These are phyloP conservation scores for Ashinkailepas kermadecensis DNA, from an alignment of 2,888 invertebrate species.

Conservation along the genomic window DNA sequence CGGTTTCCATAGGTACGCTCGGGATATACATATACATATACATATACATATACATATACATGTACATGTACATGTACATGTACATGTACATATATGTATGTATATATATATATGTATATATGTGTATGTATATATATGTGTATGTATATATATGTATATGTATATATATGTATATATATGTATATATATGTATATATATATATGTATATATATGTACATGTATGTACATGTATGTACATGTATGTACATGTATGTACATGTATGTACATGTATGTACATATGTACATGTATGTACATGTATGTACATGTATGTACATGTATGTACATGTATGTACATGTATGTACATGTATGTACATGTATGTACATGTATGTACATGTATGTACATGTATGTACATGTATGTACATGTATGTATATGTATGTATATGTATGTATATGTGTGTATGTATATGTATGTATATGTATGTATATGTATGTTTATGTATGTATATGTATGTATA, in stretches of 20 bases:
- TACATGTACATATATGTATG: conserved; percentile 17
- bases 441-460: conserved; percentile 23
- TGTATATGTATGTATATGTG: neutral
- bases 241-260: too few relatives aligned
- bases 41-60: too few relatives aligned
- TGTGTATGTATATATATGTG: conserved; percentile 20
- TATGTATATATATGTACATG: conserved; percentile 25
- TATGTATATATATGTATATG: conserved; percentile 25
- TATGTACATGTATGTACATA: too few relatives aligned
- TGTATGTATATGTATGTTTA: conserved; percentile 23
- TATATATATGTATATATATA: conserved; percentile 26
- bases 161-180: conserved; percentile 26
- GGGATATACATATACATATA: too few relatives aligned
- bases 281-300: too few relatives aligned
- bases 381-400: neutral
- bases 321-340: too few relatives aligned
- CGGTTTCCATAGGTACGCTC: too few relatives aligned
- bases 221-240: conserved; percentile 22
- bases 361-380: too few relatives aligned
- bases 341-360: too few relatives aligned
- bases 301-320: too few relatives aligned
- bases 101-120: neutral
- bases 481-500: conserved; percentile 26
- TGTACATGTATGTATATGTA: conserved; percentile 20
- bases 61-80: neutral